Evolutionary conservation across 2,797 vertebrate species (phyloP), one percentile per base, ranked within the genome.

Genomic region (Nannoperca obscura): DNA sequence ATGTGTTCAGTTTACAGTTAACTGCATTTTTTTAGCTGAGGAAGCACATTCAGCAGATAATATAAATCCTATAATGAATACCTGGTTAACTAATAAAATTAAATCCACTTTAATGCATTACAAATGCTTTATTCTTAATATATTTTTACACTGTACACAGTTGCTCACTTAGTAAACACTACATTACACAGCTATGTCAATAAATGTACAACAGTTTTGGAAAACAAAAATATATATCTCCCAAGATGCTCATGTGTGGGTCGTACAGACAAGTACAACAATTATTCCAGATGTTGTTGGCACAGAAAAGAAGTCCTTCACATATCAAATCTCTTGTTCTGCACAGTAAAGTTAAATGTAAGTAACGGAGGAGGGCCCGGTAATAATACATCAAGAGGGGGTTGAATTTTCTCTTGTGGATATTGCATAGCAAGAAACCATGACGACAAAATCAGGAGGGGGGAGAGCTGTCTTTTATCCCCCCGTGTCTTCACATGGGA

Each of bases 81-180:
- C 49, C 4, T 19, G 17, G 10, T 52, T 11, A 66, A 73, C 7
- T 1, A 15, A 34, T 1, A 66, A 30, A 81, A 73, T 50, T 42
- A 76, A 71, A 54, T 46, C 8, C 12, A 59, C 8, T 54, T 72
- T 65, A 85, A 85, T 11, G 74, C 91, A 88, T 93, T 88, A 86
- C 90, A 88, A 90, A 94, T 91, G 91, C 87, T 94, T 95, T 93
- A 94, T 92, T 94, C 91, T 94, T 94, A 90, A 93, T 95, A 94
- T 95, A 93, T 93, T 95, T 96, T 92, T 95, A 95, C 93, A 96
- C 95, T 96, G 94, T 96, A 96, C 95, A 96, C 87, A 78, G 88
- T 93, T 93, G 90, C 90, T 94, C 93, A 95, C 91, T 93, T 93
- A 94, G 92, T 94, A 94, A 95, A 95, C 94, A 96, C 94, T 95